These are phyloP conservation scores for Sardina pilchardus DNA, from an alignment of 2,113 vertebrate genomes.

Conservation along the genomic window DNA sequence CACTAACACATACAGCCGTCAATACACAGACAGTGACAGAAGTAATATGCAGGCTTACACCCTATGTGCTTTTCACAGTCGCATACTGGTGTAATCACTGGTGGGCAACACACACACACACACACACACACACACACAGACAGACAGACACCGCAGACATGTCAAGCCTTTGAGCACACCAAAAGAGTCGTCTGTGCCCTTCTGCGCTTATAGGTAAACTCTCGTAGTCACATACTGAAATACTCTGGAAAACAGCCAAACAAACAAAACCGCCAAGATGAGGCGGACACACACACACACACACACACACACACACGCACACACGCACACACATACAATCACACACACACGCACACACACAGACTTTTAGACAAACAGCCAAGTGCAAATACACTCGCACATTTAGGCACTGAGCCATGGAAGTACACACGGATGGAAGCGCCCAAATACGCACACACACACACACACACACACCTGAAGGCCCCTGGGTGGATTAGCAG, in stretches of 20 bases:
- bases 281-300: neutral
- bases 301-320: constrained; percentile 29
- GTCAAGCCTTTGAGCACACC: neutral
- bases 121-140: neutral
- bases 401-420: constrained; percentile 10
- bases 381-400: neutral
- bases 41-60: too few species aligned
- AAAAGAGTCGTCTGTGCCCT: neutral
- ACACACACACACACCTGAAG: constrained; percentile 62
- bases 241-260: constrained; percentile 5
- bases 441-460: constrained; percentile 32
- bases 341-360: constrained; percentile 17
- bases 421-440: neutral
- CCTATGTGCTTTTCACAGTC: too few species aligned
- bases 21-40: neutral
- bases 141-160: neutral
- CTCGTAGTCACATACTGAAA: neutral
- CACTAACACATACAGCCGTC: neutral
- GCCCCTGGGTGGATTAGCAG: constrained; percentile 68
- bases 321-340: constrained; percentile 11
- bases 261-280: neutral
- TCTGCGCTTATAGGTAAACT: neutral
- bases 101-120: neutral
- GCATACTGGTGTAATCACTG: too few species aligned
- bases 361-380: neutral